These are phyloP conservation scores for Spodoptera picta DNA, from an alignment of 2,888 invertebrate genomes.

Conservation along the genomic window DNA sequence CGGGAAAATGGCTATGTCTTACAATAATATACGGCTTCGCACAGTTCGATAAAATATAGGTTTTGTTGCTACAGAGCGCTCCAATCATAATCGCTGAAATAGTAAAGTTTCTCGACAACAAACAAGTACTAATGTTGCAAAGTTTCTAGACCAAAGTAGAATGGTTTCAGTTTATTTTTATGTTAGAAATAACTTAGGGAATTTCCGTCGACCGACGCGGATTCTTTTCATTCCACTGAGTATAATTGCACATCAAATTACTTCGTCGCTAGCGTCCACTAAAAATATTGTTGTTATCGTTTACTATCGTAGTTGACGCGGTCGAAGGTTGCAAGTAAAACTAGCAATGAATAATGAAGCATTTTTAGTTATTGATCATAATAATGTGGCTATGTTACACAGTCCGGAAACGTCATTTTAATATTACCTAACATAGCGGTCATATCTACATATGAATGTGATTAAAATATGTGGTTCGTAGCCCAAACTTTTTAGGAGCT, in stretches of 20 bases:
- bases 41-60: slow-evolving; percentile 56
- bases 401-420: no score
- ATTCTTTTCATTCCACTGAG: slow-evolving; percentile 9
- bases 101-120: slow-evolving; percentile 33
- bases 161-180: slow-evolving; percentile 22
- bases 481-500: no score
- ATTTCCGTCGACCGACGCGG: background rate
- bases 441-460: no score
- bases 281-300: slow-evolving; percentile 11
- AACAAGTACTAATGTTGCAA: slow-evolving; percentile 41
- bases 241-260: slow-evolving; percentile 11
- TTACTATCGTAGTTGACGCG: background rate
- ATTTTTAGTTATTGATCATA: no score
- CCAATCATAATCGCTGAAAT: slow-evolving; percentile 45
- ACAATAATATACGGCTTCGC: slow-evolving; percentile 65
- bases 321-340: no score
- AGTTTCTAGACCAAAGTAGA: slow-evolving; percentile 37
- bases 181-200: slow-evolving; percentile 20
- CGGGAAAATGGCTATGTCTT: slow-evolving; percentile 65
- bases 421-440: no score
- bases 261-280: slow-evolving; percentile 2
- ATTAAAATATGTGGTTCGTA: no score
- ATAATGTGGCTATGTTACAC: no score
- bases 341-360: no score
- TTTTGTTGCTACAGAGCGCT: slow-evolving; percentile 42